phyloP scores from a whole-genome alignment of 2,888 invertebrate genomes.

The Nomada flava region DNA sequence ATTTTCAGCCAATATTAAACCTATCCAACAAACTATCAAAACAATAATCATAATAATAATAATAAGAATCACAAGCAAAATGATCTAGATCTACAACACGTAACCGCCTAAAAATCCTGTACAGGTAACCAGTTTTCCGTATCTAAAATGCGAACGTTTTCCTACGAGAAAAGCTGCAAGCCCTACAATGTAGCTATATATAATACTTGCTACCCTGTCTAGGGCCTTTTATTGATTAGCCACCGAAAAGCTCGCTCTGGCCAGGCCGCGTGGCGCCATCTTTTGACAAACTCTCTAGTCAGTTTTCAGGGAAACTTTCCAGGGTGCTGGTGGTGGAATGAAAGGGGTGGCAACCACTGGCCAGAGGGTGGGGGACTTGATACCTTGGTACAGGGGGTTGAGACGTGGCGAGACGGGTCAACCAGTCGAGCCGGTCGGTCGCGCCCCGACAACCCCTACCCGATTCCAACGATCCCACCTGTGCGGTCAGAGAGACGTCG shows the following conservation, averaged over 20 bases:
- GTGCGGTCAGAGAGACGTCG: constrained; percentile 56
- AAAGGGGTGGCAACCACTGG: constrained; percentile 51
- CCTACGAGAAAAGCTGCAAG: not conserved
- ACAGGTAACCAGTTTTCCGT: not conserved
- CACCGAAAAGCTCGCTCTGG: constrained; percentile 13
- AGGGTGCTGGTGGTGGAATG: constrained; percentile 63
- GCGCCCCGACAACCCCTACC: constrained; percentile 73
- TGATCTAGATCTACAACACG: too few species aligned
- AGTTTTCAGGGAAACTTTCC: constrained; percentile 69
- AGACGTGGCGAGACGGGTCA: constrained; percentile 72
- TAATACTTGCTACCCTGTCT: constrained; percentile 7
- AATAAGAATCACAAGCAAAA: too few species aligned
- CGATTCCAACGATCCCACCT: constrained; percentile 61
- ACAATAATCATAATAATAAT: too few species aligned
- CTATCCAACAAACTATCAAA: not conserved
- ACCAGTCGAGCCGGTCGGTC: constrained; percentile 75
- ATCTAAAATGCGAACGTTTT: not conserved
- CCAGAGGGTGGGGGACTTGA: constrained; percentile 53
- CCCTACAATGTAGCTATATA: not conserved
- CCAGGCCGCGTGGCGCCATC: constrained; percentile 81
- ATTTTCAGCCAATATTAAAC: not conserved
- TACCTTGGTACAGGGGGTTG: constrained; percentile 63
- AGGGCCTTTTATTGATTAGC: constrained; percentile 68
- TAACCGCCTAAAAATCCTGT: too few species aligned
- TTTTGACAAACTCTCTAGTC: constrained; percentile 73